These are phyloP conservation scores for cattle (Bos taurus) DNA, from an alignment of 2,113 vertebrate genomes.

Conservation along the genomic window ARS-UCD2.0 NC_037328.1:9108001-9108500, in stretches of 20 bases:
- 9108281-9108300: neutral
- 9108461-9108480: neutral
- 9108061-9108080: neutral
- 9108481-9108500: slow-evolving; percentile 46
- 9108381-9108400: neutral
- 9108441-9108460: neutral
- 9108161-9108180: neutral
- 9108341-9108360: neutral
- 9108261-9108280: neutral
- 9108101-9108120: neutral
- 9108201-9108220: neutral
- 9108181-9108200: neutral
- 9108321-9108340: neutral
- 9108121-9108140: neutral
- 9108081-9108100: neutral
- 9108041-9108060: neutral
- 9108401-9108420: neutral
- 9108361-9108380: neutral
- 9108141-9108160: neutral
- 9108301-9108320: neutral
- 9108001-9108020: neutral
- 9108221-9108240: neutral
- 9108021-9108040: neutral
- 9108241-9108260: neutral
- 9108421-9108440: neutral